phyloP scores from a whole-genome alignment of 2,888 invertebrate species.

The Drosophila prostipennis region DNA sequence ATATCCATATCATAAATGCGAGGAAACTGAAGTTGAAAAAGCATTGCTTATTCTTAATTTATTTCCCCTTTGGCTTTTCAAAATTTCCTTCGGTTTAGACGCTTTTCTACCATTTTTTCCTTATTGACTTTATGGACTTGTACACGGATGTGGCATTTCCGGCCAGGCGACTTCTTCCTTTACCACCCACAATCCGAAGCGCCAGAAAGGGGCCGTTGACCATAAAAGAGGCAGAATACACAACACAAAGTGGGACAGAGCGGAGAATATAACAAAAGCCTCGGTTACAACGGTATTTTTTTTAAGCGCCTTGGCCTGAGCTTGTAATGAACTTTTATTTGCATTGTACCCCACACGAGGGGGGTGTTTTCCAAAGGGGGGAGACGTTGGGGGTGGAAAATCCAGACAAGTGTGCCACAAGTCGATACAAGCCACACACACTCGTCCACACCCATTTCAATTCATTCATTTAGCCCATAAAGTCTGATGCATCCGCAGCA shows the following conservation, averaged over 20 bases:
- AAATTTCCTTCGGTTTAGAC: conserved; percentile 58
- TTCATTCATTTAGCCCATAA: conserved; percentile 77
- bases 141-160: conserved; percentile 71
- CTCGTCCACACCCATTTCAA: conserved; percentile 69
- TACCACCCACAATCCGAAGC: conserved; percentile 49
- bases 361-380: neutral
- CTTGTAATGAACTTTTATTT: conserved; percentile 77
- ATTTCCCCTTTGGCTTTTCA: conserved; percentile 73
- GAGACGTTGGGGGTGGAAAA: conserved; percentile 1
- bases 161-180: conserved; percentile 31
- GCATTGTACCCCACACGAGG: conserved; percentile 54
- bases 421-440: conserved; percentile 69
- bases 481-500: conserved; percentile 52
- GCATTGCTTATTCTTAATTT: conserved; percentile 77
- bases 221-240: conserved; percentile 56
- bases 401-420: conserved; percentile 66
- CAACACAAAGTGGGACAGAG: conserved; percentile 44
- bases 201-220: conserved; percentile 61
- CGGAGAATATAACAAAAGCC: conserved; percentile 39
- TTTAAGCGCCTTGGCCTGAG: conserved; percentile 66
- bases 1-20: conserved; percentile 26
- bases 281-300: conserved; percentile 34
- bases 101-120: conserved; percentile 11
- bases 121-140: conserved; percentile 47
- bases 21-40: conserved; percentile 53